Percentiles rank a stretch among this genome's conserved stretches.
phyloP scores from a whole-genome alignment of 92 coral and sea anemone species.

The Hydrozoanthus gracilis region DNA sequence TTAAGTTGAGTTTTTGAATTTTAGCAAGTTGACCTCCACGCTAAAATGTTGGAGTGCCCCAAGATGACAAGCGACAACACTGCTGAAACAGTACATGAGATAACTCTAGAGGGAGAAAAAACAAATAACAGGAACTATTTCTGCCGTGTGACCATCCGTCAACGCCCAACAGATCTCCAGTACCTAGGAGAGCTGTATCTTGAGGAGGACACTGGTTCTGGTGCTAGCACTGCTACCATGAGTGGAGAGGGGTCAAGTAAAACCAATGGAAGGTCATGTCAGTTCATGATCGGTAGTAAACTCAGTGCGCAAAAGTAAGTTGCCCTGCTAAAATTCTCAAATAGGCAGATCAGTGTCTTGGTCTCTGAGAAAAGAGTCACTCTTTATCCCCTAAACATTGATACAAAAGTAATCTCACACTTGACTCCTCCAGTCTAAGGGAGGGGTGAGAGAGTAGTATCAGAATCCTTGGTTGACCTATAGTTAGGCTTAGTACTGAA shows the following conservation, averaged over 20 bases:
- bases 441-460: no score
- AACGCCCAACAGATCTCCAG: constrained; percentile 96
- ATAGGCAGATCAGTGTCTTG: no score
- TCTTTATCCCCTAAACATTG: no score
- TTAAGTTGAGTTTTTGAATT: no score
- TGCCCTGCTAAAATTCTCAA: background rate
- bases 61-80: constrained; percentile 87
- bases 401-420: no score
- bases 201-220: constrained; percentile 83
- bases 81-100: constrained; percentile 95
- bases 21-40: constrained; percentile 85
- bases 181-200: constrained; percentile 95
- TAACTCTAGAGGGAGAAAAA: constrained; percentile 96
- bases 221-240: constrained; percentile 39
- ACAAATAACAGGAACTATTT: constrained; percentile 95
- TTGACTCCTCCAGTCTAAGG: no score
- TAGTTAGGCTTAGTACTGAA: no score
- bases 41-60: constrained; percentile 93
- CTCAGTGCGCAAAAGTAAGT: constrained; percentile 97
- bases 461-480: no score
- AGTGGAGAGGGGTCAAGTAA: constrained; percentile 17
- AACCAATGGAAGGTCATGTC: constrained; percentile 74
- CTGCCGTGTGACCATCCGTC: constrained; percentile 98
- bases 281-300: constrained; percentile 95
- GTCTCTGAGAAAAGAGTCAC: no score